phyloP scores from a whole-genome alignment of 2,113 vertebrate species.

The Pachypanchax playfairii region DNA sequence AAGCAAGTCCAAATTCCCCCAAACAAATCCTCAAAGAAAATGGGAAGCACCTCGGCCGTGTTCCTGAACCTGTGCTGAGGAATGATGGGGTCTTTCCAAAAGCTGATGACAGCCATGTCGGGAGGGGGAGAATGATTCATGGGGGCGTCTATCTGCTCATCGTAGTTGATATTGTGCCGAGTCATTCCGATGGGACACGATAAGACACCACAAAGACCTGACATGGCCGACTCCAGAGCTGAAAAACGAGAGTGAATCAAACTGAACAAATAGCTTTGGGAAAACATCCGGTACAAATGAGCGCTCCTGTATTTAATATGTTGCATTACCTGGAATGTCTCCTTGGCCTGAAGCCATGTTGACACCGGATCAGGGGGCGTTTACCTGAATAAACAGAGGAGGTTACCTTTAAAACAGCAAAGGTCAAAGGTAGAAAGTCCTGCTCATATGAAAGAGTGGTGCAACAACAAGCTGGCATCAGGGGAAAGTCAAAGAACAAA shows the following conservation, averaged over 20 bases:
- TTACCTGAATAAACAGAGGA: constrained; percentile 5
- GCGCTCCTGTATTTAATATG: neutral
- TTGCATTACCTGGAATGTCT: constrained; percentile 71
- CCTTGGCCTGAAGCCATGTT: constrained; percentile 64
- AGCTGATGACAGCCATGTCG: constrained; percentile 80
- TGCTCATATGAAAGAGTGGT: neutral
- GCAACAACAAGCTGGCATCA: neutral
- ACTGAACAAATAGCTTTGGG: neutral
- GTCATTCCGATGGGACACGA: constrained; percentile 84
- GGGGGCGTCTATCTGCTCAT: constrained; percentile 85
- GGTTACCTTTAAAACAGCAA: too few species aligned
- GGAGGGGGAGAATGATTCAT: constrained; percentile 89
- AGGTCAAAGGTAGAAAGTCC: neutral
- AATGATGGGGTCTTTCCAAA: constrained; percentile 89
- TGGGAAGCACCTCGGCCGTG: constrained; percentile 82
- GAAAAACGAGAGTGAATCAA: neutral
- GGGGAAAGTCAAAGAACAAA: constrained; percentile 7
- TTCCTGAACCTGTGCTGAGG: constrained; percentile 88
- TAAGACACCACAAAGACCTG: constrained; percentile 78
- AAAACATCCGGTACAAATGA: neutral
- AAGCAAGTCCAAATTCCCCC: constrained; percentile 11
- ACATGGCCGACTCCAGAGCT: constrained; percentile 68
- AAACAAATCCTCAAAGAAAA: too few species aligned
- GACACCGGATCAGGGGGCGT: constrained; percentile 6
- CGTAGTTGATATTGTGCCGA: constrained; percentile 87